Percentiles rank a stretch among this genome's conserved stretches.
Conservation (phyloP, 1,140 invertebrate genomes). For the Gonioctena quinquepunctata region DNA sequence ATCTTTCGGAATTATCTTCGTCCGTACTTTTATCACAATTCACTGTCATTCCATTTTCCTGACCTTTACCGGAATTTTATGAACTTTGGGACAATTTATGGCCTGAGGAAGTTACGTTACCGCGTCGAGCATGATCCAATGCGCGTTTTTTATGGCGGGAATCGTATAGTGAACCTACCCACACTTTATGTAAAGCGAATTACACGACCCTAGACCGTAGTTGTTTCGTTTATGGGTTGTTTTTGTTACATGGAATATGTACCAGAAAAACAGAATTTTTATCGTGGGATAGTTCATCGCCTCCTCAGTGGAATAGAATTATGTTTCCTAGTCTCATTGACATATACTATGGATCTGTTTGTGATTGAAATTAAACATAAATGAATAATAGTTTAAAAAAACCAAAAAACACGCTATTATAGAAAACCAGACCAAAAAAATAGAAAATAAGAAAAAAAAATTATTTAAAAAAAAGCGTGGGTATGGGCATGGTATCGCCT, state of each 20-base stretch:
- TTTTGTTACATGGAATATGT: not conserved
- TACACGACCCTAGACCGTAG: too few species aligned
- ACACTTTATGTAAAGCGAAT: too few species aligned
- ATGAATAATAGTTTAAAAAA: too few species aligned
- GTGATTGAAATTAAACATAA: too few species aligned
- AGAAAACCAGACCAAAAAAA: too few species aligned
- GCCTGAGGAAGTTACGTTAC: not conserved
- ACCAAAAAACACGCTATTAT: too few species aligned
- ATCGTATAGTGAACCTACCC: too few species aligned
- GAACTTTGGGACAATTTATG: not conserved
- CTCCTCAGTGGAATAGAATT: not conserved
- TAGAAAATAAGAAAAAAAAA: too few species aligned
- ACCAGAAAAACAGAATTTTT: not conserved
- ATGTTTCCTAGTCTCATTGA: too few species aligned
- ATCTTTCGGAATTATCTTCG: not conserved
- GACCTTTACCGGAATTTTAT: not conserved
- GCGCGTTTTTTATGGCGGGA: not conserved
- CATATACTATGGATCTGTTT: too few species aligned
- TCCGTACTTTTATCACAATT: not conserved
- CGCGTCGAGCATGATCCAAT: not conserved
- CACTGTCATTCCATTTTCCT: not conserved
- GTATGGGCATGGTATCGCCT: too few species aligned
- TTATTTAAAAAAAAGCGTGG: too few species aligned
- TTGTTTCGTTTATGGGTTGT: not conserved
- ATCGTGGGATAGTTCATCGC: not conserved